These are phyloP conservation scores for Silurus lanzhouensis DNA, from an alignment of 2,797 vertebrate species.

Conservation along the genomic window DNA sequence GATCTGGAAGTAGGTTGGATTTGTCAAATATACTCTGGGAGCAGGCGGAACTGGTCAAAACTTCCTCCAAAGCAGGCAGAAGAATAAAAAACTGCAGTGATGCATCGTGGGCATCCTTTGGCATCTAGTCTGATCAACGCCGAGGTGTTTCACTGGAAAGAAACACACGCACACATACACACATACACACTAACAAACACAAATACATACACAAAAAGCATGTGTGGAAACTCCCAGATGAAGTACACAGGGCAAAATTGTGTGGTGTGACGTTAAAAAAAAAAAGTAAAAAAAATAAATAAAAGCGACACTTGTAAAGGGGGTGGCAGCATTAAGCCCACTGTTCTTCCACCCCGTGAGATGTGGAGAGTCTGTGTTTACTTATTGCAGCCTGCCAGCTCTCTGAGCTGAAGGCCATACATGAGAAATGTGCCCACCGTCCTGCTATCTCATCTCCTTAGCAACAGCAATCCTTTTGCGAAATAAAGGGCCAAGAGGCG, in stretches of 20 bases:
- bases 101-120: neutral
- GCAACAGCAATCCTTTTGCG: constrained; percentile 52
- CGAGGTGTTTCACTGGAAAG: neutral
- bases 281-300: constrained; percentile 9
- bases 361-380: constrained; percentile 34
- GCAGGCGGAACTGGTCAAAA: neutral
- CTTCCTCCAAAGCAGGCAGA: neutral
- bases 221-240: constrained; percentile 24
- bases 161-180: neutral
- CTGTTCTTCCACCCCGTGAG: constrained; percentile 29
- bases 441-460: constrained; percentile 57
- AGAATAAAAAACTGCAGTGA: neutral
- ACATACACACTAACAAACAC: neutral
- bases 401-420: constrained; percentile 47
- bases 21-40: neutral
- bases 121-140: constrained; percentile 11
- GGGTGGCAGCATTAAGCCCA: constrained; percentile 8
- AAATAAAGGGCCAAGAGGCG: constrained; percentile 25
- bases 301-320: constrained; percentile 39
- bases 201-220: neutral
- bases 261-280: constrained; percentile 12
- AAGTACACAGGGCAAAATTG: constrained; percentile 37
- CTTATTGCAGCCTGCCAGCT: constrained; percentile 48
- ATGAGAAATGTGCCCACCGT: constrained; percentile 52
- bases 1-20: neutral